Conservation (phyloP, 1,140 invertebrate genomes). For the Bathynomus jamesi region DNA sequence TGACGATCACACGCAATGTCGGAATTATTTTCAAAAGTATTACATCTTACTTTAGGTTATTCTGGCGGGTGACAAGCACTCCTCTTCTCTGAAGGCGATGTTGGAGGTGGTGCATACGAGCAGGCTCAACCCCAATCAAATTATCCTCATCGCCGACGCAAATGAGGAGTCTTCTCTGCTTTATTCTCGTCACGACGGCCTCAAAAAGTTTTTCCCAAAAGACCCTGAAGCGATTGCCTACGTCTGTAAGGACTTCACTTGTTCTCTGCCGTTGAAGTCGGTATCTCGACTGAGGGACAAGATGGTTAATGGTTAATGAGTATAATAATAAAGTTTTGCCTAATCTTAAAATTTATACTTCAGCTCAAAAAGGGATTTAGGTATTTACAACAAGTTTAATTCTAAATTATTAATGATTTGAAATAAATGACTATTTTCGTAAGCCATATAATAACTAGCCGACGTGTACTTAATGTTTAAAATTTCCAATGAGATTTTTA, state of each 20-base stretch:
- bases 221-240: conserved; percentile 61
- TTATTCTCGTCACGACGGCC: conserved; percentile 24
- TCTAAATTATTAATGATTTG: no score
- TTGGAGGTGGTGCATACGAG: conserved; percentile 55
- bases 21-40: no score
- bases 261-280: conserved; percentile 61
- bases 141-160: conserved; percentile 59
- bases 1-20: no score
- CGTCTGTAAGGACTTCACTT: conserved; percentile 69
- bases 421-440: no score
- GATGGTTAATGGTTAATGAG: neutral
- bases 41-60: conserved; percentile 44
- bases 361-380: no score
- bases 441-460: no score
- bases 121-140: conserved; percentile 59
- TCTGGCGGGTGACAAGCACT: conserved; percentile 54
- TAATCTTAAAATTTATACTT: no score
- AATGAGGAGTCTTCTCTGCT: conserved; percentile 37
- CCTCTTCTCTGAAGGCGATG: conserved; percentile 56
- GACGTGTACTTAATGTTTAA: no score
- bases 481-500: no score
- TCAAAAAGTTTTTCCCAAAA: conserved; percentile 43
- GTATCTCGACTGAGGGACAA: neutral
- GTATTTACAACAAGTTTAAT: no score
- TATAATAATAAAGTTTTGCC: no score